Base-by-base conservation (phyloP, 2,888 invertebrate genomes). In the Falcaria lacertinaria region DNA sequence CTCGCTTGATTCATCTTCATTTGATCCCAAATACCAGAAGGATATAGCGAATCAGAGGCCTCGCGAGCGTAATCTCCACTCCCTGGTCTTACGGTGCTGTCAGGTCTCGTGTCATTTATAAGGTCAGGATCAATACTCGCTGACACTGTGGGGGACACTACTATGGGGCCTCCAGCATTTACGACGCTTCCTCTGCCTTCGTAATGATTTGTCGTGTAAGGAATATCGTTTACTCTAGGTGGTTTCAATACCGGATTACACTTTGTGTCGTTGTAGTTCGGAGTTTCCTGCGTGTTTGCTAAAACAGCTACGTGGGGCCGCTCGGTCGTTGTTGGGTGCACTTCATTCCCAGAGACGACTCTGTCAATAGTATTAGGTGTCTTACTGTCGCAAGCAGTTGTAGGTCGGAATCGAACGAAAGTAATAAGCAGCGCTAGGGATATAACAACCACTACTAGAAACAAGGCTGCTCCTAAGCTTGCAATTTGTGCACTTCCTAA, bases 401-500 rank as follows among this genome's bases (percentile, higher is more conserved):
- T 90, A n/a, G 95, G 90, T 39, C 94, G 91, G 55, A 96, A 89
- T 36, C 95, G 90, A 37, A 95, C 90, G 57, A 96, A 91, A 44
- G 96, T 90, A 56, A 95, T 93, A 48, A 95, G 90, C 44, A 95
- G 92, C 25, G 76, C 84, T 39, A 95, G 83, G 36, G 95, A 87
- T 52, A 96, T 94, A 50, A 95, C 91, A 37, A 96, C 88, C 50
- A 96, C 93, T 19, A 96, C 90, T 15, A 95, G 91, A 45, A 96
- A 94, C 47, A 96, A 82, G 11, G 95, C 96, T 1, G 95, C 96
- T 58, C 95, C 95, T 43, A 97, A 87, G 33, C 96, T 96, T 15
- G 95, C 95, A 60, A 96, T 96, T 76, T 96, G 96, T 6, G 96
- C 95, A 53, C 94, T 94, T 38, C 95, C 96, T 46, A 97, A 81